Evolutionary conservation across 2,797 vertebrate genomes (phyloP).

Genomic region (Pangasius mekongensis): DNA sequence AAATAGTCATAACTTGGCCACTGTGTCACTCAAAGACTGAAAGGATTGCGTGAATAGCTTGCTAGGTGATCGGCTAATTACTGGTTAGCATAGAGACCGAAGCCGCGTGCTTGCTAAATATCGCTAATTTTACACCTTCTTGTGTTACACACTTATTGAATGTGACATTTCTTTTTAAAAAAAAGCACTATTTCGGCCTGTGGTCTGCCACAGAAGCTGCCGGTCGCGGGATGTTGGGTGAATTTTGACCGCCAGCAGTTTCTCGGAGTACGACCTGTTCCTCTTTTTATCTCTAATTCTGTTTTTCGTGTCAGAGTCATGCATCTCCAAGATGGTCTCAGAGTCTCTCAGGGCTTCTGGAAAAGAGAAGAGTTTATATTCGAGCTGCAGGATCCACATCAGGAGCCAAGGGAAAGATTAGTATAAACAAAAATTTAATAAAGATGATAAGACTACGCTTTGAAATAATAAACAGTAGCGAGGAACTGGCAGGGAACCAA

Average conservation of each 20-base stretch:
- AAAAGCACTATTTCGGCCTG: neutral
- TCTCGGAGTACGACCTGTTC: neutral
- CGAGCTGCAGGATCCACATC: neutral
- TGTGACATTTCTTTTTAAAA: neutral
- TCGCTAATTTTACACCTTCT: neutral
- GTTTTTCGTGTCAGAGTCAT: neutral
- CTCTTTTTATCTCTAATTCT: neutral
- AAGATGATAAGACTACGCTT: neutral
- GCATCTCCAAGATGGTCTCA: neutral
- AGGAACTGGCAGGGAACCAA: neutral
- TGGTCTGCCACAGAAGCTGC: neutral
- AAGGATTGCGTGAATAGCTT: neutral
- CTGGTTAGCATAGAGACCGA: neutral
- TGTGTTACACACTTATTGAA: neutral
- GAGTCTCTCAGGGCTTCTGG: neutral
- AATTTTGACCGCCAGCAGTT: neutral
- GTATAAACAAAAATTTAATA: conserved; percentile 10
- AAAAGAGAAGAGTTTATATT: neutral
- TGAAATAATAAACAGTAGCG: neutral
- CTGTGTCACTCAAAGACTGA: neutral
- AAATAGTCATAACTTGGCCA: neutral
- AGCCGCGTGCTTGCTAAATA: neutral
- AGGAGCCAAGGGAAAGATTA: neutral
- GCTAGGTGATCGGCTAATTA: neutral
- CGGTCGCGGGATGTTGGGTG: neutral